Conservation (phyloP, 1,140 invertebrate genomes). For the Calephelis virginiensis region DNA sequence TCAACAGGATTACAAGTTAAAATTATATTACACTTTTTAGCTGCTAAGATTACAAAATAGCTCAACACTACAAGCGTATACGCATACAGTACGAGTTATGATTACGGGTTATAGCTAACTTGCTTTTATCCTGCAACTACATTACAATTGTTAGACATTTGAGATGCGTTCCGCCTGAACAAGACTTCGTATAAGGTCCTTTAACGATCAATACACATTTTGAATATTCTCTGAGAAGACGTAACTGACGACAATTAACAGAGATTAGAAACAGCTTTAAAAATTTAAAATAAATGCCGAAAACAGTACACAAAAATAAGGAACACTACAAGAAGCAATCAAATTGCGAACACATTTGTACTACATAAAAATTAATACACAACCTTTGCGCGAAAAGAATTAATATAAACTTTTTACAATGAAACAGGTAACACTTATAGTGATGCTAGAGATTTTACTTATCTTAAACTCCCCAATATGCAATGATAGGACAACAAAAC, state of each 20-base stretch:
- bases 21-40: too few relatives aligned
- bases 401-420: slow-evolving; percentile 66
- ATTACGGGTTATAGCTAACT: background rate
- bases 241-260: slow-evolving; percentile 44
- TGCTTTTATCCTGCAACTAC: background rate
- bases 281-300: slow-evolving; percentile 70
- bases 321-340: slow-evolving; percentile 76
- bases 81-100: too few relatives aligned
- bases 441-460: slow-evolving; percentile 30
- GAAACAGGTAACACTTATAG: slow-evolving; percentile 52
- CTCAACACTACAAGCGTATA: too few relatives aligned
- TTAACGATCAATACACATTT: slow-evolving; percentile 11
- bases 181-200: slow-evolving; percentile 16
- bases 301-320: slow-evolving; percentile 70
- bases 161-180: background rate
- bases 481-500: slow-evolving; percentile 13
- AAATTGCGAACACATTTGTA: slow-evolving; percentile 78
- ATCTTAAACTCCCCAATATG: slow-evolving; percentile 17
- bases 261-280: slow-evolving; percentile 55
- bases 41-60: too few relatives aligned
- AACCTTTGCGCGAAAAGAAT: slow-evolving; percentile 76
- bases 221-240: slow-evolving; percentile 24
- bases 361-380: slow-evolving; percentile 78
- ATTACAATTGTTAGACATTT: background rate
- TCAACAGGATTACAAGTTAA: too few relatives aligned